phyloP scores from a whole-genome alignment of 2,888 invertebrate genomes.

The Troglohyphantes excavatus region DNA sequence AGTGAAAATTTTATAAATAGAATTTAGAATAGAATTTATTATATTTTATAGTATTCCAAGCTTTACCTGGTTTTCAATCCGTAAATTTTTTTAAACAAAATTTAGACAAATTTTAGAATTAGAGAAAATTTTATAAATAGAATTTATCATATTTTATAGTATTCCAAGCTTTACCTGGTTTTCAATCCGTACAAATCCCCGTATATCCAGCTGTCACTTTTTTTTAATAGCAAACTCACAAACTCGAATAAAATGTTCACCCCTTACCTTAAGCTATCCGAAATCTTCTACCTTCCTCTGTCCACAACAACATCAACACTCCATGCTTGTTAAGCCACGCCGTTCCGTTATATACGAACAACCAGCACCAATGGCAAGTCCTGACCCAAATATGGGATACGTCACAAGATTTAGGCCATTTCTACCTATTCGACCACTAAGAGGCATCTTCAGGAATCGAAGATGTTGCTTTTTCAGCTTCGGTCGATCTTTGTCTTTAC shows the following conservation, averaged over 20 bases:
- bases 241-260: background rate
- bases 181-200: background rate
- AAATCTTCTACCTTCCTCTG: conserved; percentile 24
- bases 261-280: conserved; percentile 49
- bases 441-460: background rate
- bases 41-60: no score
- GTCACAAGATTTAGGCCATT: conserved; percentile 72
- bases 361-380: conserved; percentile 69
- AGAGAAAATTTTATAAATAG: no score
- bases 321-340: conserved; percentile 11
- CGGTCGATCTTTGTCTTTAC: conserved; percentile 18
- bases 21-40: no score
- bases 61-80: no score
- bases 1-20: no score
- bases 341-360: conserved; percentile 62
- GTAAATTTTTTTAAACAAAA: no score
- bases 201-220: conserved; percentile 9
- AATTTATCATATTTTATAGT: no score
- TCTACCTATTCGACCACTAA: conserved; percentile 62
- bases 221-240: background rate
- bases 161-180: no score
- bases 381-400: conserved; percentile 65
- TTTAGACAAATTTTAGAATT: no score
- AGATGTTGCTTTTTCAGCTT: conserved; percentile 18
- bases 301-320: conserved; percentile 53